A percentile compares a stretch with the other conserved stretches of the same genome.
phyloP scores from a whole-genome alignment of 2,113 vertebrate genomes.

The Bos taurus region DNA sequence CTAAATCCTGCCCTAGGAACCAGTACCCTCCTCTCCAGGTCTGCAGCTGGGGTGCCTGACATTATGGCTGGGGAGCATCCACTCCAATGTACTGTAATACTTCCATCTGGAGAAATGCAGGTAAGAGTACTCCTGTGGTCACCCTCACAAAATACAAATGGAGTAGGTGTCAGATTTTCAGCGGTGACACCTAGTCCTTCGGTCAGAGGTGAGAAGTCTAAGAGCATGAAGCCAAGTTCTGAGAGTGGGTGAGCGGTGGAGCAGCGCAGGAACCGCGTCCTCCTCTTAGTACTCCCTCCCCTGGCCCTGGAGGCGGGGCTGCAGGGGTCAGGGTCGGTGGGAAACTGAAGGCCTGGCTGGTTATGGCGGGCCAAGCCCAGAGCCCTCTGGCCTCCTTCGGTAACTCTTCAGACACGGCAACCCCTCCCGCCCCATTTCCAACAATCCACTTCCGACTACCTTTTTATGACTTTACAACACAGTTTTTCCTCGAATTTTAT shows the following conservation, averaged over 20 bases:
- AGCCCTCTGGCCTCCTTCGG: neutral
- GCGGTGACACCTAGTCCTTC: neutral
- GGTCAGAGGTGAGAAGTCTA: neutral
- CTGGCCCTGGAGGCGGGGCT: accelerated
- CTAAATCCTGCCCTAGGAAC: neutral
- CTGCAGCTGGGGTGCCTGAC: neutral
- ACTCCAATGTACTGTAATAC: neutral
- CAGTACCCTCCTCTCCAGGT: neutral
- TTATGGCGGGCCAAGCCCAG: neutral
- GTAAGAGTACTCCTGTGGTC: neutral
- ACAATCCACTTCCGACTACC: conserved; percentile 78
- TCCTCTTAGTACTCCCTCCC: accelerated
- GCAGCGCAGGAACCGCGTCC: accelerated
- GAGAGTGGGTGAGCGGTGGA: neutral
- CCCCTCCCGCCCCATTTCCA: conserved; percentile 67
- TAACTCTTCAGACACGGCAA: neutral
- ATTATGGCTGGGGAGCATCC: too few relatives aligned
- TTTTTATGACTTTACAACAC: conserved; percentile 87
- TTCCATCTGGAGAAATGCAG: neutral
- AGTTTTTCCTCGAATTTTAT: conserved; percentile 89
- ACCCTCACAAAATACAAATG: neutral
- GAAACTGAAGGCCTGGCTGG: accelerated
- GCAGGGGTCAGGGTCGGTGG: neutral
- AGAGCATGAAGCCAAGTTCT: neutral
- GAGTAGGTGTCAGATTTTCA: neutral